These are phyloP conservation scores for Dendroctonus valens DNA, from an alignment of 1,140 invertebrate genomes.

Conservation along the genomic window DNA sequence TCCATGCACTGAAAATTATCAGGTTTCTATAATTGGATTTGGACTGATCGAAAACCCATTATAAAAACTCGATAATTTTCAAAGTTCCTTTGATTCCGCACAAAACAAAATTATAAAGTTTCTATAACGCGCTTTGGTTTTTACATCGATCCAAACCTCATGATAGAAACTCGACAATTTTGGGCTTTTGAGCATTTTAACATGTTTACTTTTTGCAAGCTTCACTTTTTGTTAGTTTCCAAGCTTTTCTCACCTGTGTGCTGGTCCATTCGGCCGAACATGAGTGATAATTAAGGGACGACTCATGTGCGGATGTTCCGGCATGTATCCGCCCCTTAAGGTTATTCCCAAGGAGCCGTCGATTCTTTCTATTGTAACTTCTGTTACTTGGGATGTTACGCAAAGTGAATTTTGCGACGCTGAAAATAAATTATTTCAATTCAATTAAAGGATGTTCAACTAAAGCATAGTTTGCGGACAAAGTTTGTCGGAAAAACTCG, in stretches of 20 bases:
- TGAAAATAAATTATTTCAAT: constrained; percentile 41
- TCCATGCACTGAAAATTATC: too few relatives aligned
- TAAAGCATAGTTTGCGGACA: too few relatives aligned
- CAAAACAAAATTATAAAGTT: too few relatives aligned
- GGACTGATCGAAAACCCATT: too few relatives aligned
- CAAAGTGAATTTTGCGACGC: constrained; percentile 64
- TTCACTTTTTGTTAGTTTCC: neutral
- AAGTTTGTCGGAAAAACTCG: neutral
- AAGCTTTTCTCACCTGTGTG: constrained; percentile 63
- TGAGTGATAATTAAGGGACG: constrained; percentile 85
- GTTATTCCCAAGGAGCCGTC: constrained; percentile 86
- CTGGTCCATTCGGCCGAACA: constrained; percentile 83
- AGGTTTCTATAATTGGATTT: too few relatives aligned
- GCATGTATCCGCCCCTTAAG: constrained; percentile 73
- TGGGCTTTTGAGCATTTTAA: neutral
- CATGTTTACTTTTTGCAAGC: neutral
- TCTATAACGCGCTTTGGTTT: neutral
- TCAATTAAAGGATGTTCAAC: too few relatives aligned
- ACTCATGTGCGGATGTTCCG: constrained; percentile 51
- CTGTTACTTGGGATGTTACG: constrained; percentile 70
- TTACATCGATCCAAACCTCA: too few relatives aligned
- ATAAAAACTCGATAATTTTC: too few relatives aligned
- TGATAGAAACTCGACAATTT: neutral
- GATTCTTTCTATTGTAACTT: constrained; percentile 76
- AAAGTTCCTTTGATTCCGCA: too few relatives aligned